A percentile compares a stretch with the other conserved stretches of the same genome.
phyloP scores from a whole-genome alignment of 2,888 invertebrate species.

The Sepioteuthis lessoniana region DNA sequence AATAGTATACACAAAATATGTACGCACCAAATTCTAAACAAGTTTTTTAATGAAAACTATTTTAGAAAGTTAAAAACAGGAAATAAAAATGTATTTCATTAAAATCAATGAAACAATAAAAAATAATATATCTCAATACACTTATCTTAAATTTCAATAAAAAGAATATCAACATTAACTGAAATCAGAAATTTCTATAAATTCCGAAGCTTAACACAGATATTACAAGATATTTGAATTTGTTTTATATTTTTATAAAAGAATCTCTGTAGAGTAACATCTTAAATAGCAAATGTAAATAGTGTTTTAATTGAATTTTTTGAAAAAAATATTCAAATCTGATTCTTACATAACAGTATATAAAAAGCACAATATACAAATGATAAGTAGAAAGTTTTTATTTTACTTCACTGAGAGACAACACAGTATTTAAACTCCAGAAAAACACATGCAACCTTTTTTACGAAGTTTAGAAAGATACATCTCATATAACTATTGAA shows the following conservation, averaged over 20 bases:
- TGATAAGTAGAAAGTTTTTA: conserved; percentile 5
- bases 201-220: not conserved
- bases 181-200: not conserved
- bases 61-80: not conserved
- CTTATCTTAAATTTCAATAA: too few relatives aligned
- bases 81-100: not conserved
- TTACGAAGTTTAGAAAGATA: not conserved
- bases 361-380: not conserved
- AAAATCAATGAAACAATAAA: not conserved
- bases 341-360: not conserved
- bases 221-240: not conserved
- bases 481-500: not conserved
- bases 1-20: too few relatives aligned
- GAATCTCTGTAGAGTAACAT: not conserved
- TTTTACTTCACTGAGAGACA: not conserved
- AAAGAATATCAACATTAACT: not conserved
- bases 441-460: conserved; percentile 25
- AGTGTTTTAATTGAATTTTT: not conserved
- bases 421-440: not conserved
- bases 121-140: not conserved
- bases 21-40: too few relatives aligned
- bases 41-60: not conserved
- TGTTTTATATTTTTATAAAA: not conserved
- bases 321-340: not conserved
- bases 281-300: not conserved